A percentile compares a stretch with the other conserved stretches of the same genome.
phyloP scores from a whole-genome alignment of 2,113 vertebrate genomes.

The Colius striatus region DNA sequence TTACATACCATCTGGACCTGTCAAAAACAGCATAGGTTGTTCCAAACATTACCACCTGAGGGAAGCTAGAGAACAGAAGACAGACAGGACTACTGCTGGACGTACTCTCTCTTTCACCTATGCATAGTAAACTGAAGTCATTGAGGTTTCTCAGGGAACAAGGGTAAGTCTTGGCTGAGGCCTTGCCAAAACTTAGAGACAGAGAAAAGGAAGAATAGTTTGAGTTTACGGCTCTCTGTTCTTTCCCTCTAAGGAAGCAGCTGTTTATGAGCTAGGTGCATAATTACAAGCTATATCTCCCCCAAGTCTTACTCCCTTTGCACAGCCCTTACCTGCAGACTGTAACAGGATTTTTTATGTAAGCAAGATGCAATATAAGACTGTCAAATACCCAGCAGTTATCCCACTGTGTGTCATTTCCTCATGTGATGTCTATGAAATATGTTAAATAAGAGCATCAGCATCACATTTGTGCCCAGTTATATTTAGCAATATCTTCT shows the following conservation, averaged over 20 bases:
- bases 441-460: background rate
- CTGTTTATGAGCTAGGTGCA: background rate
- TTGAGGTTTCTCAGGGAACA: background rate
- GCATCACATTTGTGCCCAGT: background rate
- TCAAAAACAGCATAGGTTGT: background rate
- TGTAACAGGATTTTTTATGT: background rate
- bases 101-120: background rate
- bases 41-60: background rate
- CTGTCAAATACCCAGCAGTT: background rate
- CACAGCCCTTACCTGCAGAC: background rate
- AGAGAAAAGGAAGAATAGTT: background rate
- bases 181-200: background rate
- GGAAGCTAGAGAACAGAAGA: background rate
- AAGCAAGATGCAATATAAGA: background rate
- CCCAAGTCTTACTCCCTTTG: background rate
- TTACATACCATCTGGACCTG: background rate
- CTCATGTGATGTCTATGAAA: background rate
- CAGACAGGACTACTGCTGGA: background rate
- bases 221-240: background rate
- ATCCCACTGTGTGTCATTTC: background rate
- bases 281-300: background rate
- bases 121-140: background rate
- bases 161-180: background rate
- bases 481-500: background rate
- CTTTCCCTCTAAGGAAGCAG: background rate